phyloP scores from a whole-genome alignment of 1,140 invertebrate species.

The Meloidogyne floridensis region DNA sequence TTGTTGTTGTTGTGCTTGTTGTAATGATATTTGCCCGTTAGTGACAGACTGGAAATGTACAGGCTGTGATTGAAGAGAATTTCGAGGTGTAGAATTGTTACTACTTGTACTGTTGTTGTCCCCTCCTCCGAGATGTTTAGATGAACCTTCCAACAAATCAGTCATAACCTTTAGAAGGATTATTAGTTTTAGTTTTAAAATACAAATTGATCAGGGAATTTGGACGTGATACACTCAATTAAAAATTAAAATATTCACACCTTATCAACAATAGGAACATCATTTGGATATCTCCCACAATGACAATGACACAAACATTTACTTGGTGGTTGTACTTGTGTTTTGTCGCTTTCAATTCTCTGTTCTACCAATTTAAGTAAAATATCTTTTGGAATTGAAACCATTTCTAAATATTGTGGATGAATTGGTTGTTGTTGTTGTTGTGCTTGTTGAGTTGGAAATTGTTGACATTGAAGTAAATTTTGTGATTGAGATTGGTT shows the following conservation, averaged over 20 bases:
- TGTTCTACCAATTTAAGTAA: slow-evolving; percentile 52
- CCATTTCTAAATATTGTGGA: slow-evolving; percentile 42
- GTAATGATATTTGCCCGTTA: not conserved
- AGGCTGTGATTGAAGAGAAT: slow-evolving; percentile 24
- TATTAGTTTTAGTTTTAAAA: not conserved
- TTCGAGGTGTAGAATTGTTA: slow-evolving; percentile 26
- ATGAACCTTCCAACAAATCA: slow-evolving; percentile 35
- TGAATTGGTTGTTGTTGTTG: slow-evolving; percentile 16
- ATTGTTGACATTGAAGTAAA: slow-evolving; percentile 15
- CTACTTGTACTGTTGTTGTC: not conserved
- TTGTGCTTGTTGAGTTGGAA: slow-evolving; percentile 3
- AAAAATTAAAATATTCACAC: slow-evolving; percentile 38
- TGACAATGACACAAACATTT: slow-evolving; percentile 60
- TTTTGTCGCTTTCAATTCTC: slow-evolving; percentile 43
- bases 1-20: slow-evolving; percentile 16
- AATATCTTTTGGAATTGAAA: slow-evolving; percentile 54
- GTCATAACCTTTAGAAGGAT: slow-evolving; percentile 31
- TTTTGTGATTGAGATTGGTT: not conserved
- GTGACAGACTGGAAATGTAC: slow-evolving; percentile 7
- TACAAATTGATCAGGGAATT: slow-evolving; percentile 4
- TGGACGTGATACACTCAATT: too few relatives aligned
- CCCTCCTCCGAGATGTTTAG: slow-evolving; percentile 27
- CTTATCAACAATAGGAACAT: slow-evolving; percentile 59
- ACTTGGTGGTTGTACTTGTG: slow-evolving; percentile 43
- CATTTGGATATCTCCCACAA: slow-evolving; percentile 60